A percentile compares a stretch with the other conserved stretches of the same genome.
phyloP scores from a whole-genome alignment of 2,888 invertebrate species.

The Neelides folsomi region DNA sequence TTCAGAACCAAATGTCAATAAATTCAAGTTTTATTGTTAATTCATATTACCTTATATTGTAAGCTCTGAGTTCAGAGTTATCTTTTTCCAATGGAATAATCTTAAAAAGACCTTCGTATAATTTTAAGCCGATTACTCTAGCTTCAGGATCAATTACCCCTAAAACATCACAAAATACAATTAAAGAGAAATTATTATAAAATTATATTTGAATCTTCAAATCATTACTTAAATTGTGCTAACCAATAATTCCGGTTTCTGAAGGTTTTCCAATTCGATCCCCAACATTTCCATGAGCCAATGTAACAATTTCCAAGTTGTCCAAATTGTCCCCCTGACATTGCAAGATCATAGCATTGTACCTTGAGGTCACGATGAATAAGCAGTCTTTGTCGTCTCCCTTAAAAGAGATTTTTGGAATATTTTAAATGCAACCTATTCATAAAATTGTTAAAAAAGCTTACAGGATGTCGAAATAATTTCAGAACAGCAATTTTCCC shows the following conservation, averaged over 20 bases:
- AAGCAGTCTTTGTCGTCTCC: conserved; percentile 81
- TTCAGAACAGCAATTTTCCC: conserved; percentile 91
- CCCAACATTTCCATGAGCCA: conserved; percentile 90
- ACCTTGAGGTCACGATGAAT: conserved; percentile 82
- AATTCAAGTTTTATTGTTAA: neutral
- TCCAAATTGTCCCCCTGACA: conserved; percentile 75
- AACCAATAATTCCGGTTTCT: conserved; percentile 79
- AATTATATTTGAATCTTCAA: too few relatives aligned
- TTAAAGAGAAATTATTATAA: too few relatives aligned
- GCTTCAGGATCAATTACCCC: conserved; percentile 89
- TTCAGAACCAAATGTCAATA: conserved; percentile 1
- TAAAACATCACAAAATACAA: too few relatives aligned
- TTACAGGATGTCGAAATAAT: conserved; percentile 76
- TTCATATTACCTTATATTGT: conserved; percentile 45
- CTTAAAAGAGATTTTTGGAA: conserved; percentile 47
- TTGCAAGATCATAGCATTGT: conserved; percentile 95
- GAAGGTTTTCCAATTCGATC: conserved; percentile 89
- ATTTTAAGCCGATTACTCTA: conserved; percentile 80
- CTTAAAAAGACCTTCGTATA: conserved; percentile 94
- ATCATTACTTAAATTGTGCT: too few relatives aligned
- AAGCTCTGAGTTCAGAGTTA: conserved; percentile 84
- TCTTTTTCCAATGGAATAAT: conserved; percentile 92
- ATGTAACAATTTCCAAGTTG: conserved; percentile 77
- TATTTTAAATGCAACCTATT: too few relatives aligned
- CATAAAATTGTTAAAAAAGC: conserved; percentile 33